phyloP scores from a whole-genome alignment of 2,113 vertebrate species.

The Caracal caracal region DNA sequence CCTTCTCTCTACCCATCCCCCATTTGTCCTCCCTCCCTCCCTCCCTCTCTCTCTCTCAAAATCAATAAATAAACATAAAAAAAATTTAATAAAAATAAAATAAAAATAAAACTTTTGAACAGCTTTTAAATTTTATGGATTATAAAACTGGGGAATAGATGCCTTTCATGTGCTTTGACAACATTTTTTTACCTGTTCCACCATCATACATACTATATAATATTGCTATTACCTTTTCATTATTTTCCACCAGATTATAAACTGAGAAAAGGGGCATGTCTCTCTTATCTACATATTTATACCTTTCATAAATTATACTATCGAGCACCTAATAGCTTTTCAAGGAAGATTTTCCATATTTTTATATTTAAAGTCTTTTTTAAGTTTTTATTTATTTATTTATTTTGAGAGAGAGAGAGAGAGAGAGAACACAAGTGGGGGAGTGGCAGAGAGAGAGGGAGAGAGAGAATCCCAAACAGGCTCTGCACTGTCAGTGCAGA shows the following conservation, averaged over 20 bases:
- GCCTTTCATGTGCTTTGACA: background rate
- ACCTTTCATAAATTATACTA: background rate
- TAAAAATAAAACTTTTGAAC: background rate
- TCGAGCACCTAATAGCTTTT: background rate
- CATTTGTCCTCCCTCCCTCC: too few species aligned
- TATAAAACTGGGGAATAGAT: background rate
- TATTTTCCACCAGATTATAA: background rate
- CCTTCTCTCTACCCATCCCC: too few species aligned
- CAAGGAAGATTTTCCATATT: background rate
- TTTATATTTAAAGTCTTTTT: background rate
- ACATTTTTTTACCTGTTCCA: background rate
- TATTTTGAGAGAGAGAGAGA: too few species aligned
- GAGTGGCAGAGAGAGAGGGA: too few species aligned
- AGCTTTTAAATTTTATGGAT: background rate
- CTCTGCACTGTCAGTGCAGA: too few species aligned
- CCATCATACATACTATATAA: background rate
- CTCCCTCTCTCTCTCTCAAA: too few species aligned
- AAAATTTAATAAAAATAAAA: too few species aligned
- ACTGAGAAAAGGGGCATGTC: background rate
- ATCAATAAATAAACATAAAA: too few species aligned
- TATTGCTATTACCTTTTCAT: background rate
- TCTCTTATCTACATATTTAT: background rate
- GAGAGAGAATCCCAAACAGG: too few species aligned
- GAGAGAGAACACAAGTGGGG: too few species aligned
- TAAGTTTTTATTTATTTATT: too few species aligned